A percentile compares a stretch with the other conserved stretches of the same genome.
phyloP scores from a whole-genome alignment of 2,797 vertebrate species.

The Lophius americanus region DNA sequence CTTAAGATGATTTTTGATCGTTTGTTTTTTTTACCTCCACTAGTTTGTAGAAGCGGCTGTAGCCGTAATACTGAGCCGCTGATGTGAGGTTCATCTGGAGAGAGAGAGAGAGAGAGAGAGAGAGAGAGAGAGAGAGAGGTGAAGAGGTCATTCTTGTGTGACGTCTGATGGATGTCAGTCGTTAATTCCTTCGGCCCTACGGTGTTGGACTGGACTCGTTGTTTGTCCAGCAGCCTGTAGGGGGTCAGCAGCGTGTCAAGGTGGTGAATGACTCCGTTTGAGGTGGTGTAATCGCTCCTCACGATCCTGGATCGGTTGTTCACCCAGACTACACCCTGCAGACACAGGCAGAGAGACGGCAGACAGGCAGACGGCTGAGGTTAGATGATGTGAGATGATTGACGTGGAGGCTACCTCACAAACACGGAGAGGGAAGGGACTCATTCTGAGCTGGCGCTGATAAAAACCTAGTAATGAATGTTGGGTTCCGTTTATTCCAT shows the following conservation, averaged over 20 bases:
- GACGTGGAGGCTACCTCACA: no score
- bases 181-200: constrained; percentile 9
- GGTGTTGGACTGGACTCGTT: rapidly evolving
- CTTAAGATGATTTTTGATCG: background rate
- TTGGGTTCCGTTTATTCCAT: no score
- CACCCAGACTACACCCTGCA: constrained; percentile 88
- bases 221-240: constrained; percentile 49
- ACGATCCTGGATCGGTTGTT: constrained; percentile 86
- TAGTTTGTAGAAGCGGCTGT: constrained; percentile 86
- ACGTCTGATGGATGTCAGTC: background rate
- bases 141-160: background rate
- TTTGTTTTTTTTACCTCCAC: constrained; percentile 81
- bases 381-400: no score
- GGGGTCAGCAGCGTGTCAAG: constrained; percentile 85
- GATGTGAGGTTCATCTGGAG: constrained; percentile 84
- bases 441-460: no score
- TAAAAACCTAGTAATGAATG: no score
- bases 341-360: background rate
- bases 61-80: constrained; percentile 86
- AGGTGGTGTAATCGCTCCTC: constrained; percentile 79
- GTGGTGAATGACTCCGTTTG: constrained; percentile 90
- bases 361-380: no score
- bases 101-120: constrained; percentile 31
- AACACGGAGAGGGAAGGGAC: no score
- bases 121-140: constrained; percentile 1